Evolutionary conservation across 1,140 invertebrate genomes (phyloP).

Genomic region (Cydia strobilella): DNA sequence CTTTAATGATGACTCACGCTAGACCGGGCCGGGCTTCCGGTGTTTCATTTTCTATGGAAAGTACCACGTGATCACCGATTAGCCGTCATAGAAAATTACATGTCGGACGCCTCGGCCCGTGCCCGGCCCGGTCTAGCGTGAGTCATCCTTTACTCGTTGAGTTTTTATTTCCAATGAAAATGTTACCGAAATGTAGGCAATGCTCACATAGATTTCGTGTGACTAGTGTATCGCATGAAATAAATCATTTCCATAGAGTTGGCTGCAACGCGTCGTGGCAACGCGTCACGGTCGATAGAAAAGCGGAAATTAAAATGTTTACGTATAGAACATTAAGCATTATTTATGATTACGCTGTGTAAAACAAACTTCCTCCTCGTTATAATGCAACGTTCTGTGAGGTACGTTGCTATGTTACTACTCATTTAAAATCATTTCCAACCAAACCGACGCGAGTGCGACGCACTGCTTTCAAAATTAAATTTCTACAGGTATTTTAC

Average conservation of each 20-base stretch:
- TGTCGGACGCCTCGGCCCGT: too few species aligned
- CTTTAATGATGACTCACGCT: too few species aligned
- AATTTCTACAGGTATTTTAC: too few species aligned
- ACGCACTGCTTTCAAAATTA: too few species aligned
- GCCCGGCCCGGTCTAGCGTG: too few species aligned
- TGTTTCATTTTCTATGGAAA: too few species aligned
- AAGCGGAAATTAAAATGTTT: slow-evolving; percentile 61
- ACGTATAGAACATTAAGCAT: slow-evolving; percentile 58
- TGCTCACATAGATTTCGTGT: slow-evolving; percentile 19
- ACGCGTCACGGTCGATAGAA: slow-evolving; percentile 38
- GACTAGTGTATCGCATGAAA: slow-evolving; percentile 10
- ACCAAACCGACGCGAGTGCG: too few species aligned
- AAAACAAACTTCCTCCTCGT: background rate
- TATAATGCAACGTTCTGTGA: background rate
- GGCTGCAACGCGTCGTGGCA: slow-evolving; percentile 35
- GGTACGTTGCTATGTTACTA: too few species aligned
- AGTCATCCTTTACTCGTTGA: background rate
- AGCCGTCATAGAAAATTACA: too few species aligned
- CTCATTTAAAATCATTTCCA: too few species aligned
- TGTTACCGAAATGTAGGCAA: background rate
- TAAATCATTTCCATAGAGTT: slow-evolving; percentile 41
- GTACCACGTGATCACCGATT: too few species aligned
- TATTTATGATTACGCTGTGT: slow-evolving; percentile 51
- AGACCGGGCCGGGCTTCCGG: too few species aligned
- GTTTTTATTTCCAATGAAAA: slow-evolving; percentile 2